phyloP scores from a whole-genome alignment of 2,888 invertebrate genomes.

The Leucoptera coffeella region DNA sequence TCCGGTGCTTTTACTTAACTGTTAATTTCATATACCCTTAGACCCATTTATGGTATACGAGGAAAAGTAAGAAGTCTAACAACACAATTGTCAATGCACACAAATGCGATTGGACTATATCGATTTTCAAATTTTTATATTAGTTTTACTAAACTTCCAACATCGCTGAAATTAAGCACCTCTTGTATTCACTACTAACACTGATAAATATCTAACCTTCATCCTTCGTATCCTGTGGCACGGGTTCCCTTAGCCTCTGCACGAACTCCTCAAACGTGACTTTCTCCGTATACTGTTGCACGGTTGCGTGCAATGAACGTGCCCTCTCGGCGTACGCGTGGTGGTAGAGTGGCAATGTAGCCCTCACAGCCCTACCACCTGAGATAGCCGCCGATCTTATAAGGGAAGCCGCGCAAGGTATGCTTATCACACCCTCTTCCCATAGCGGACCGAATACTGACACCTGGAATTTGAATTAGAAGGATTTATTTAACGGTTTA shows the following conservation, averaged over 20 bases:
- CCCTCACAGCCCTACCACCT: conserved; percentile 91
- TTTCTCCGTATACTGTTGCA: conserved; percentile 76
- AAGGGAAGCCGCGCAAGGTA: conserved; percentile 67
- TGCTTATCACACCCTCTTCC: conserved; percentile 71
- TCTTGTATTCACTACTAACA: too few relatives aligned
- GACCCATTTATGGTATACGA: conserved; percentile 5
- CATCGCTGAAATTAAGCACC: too few relatives aligned
- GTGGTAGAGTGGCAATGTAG: conserved; percentile 83
- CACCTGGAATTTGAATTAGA: conserved; percentile 58
- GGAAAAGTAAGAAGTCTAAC: neutral
- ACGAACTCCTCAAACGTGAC: conserved; percentile 85
- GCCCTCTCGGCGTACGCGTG: conserved; percentile 92
- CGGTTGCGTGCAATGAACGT: conserved; percentile 77
- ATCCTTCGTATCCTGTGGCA: conserved; percentile 11
- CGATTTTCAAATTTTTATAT: too few relatives aligned
- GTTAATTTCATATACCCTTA: too few relatives aligned
- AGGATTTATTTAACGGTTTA: too few relatives aligned
- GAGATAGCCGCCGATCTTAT: conserved; percentile 73
- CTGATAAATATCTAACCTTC: too few relatives aligned
- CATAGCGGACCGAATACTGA: conserved; percentile 95
- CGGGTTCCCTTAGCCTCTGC: conserved; percentile 27
- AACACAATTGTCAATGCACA: neutral
- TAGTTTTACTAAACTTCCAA: too few relatives aligned
- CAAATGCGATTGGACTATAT: too few relatives aligned
- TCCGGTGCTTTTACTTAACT: too few relatives aligned